Evolutionary conservation across 2,113 vertebrate genomes (phyloP), one percentile per base, ranked within the genome.

Genomic region (Girardinichthys multiradiatus): DNA sequence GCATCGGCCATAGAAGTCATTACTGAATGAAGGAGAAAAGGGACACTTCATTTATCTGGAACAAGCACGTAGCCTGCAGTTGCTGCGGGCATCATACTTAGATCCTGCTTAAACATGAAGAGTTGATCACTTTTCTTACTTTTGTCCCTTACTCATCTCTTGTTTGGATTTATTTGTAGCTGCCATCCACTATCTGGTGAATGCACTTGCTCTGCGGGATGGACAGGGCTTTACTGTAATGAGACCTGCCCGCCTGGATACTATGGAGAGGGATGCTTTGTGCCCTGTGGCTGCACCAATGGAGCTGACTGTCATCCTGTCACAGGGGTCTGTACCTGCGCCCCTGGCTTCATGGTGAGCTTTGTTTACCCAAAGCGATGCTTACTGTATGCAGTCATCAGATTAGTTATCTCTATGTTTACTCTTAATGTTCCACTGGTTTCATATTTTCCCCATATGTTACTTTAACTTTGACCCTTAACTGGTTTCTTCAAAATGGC

Each of bases 141-240:
- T 62, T 83, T 70, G 45, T 80, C 30, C 68, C 72, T 61, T 85
- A 76, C 81, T 82, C 87, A 59, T 71, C 57, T 74, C 76, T 85
- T 69, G 59, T 86, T 83, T 74, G 76, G 73, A n/a, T 54, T n/a
- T 54, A 54, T 54, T 67, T 82, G 69, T 76, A 99, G 98, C 90
- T 99, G 98, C 93, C 98, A 99, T 78, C 98, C 98, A 0, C 92
- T 99, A 79, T 97, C 97, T 63, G 98, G 98, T 79, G 97, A 97
- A 80, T 99, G 98, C 84, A 94, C 95, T 77, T 99, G 98, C 92
- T 93, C 94, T 73, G 93, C 95, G 0, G 98, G 98, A 87, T 99
- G 97, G 97, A 94, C 96, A 27, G 98, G 98, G 37, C 95, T 94
- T 58, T 96, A 96, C 93, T 99, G 98, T 94, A 98, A 98, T 4